Evolutionary conservation across 2,113 vertebrate species (phyloP), one percentile per base, ranked within the genome.

Genomic region (Phalacrocorax carbo): DNA sequence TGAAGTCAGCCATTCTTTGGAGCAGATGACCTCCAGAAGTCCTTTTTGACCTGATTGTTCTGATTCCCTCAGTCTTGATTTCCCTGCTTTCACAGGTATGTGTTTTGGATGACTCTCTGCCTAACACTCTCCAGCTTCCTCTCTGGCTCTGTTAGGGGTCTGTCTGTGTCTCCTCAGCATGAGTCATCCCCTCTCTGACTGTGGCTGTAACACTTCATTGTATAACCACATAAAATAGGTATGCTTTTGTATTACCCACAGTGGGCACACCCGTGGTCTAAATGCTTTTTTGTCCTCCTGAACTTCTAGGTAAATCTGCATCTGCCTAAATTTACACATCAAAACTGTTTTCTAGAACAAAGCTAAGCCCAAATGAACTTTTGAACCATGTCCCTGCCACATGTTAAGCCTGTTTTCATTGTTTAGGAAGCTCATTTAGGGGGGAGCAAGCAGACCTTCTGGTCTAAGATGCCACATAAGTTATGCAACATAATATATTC

Each of bases 361-460:
- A 93, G 62, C 78, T 82, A 79, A 93, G 70, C 81, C 52, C 65
- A 68, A 36, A 29, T 89, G 89, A 96, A 91, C 94, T 96, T 94
- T 79, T 94, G 93, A 96, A 96, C 94, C 7, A 1, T 12, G 34
- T 30, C 48, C 26, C 34, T 10, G 42, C 57, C 91, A 69, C 66
- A 48, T 60, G 73, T 76, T 96, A 78, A 57, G 34, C 0, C 0
- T 79, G 40, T 65, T 76, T 86, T 76, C 3, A 2, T 82, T 61
- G 19, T 94, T 95, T 52, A 15, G 46, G 93, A 89, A 72, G 93
- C 93, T 95, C 26, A 54, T 79, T 76, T 61, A 69, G 21, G 19
- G 48, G 8, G 30, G 89, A 38, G 52, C 40, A 71, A 79, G 52
- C 73, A 82, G 87, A 94, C 87, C 96, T 94, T 93, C 92, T 94